A percentile compares a stretch with the other conserved stretches of the same genome.
phyloP scores from a whole-genome alignment of 2,113 vertebrate species.

The Coptodon bakossiorum region DNA sequence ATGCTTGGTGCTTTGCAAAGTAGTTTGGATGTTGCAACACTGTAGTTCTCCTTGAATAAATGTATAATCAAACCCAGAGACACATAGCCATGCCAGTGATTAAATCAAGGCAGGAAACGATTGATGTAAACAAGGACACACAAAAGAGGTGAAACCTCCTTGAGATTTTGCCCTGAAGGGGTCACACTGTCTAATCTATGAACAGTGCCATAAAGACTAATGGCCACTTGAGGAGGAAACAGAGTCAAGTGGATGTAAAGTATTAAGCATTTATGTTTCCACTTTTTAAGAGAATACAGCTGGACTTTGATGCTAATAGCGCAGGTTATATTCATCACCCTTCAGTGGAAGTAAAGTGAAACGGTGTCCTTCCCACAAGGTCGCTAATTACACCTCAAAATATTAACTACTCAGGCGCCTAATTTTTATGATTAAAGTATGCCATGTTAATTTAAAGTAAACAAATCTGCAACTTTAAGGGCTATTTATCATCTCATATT shows the following conservation, averaged over 20 bases:
- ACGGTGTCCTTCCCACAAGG: neutral
- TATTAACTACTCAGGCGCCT: neutral
- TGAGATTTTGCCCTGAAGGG: neutral
- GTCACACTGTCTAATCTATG: neutral
- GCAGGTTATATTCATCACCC: neutral
- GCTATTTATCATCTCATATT: neutral
- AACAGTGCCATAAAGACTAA: neutral
- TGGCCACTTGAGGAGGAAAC: neutral
- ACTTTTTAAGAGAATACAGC: neutral
- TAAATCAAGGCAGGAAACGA: neutral
- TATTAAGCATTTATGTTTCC: neutral
- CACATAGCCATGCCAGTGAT: neutral
- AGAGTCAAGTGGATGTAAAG: neutral
- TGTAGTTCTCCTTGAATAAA: neutral
- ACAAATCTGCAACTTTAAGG: neutral
- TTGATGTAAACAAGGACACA: conserved; percentile 9
- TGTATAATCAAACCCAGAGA: neutral
- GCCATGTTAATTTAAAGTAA: neutral
- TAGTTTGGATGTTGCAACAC: neutral
- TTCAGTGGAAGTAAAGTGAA: neutral
- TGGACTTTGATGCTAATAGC: neutral
- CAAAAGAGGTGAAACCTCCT: neutral
- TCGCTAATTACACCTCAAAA: neutral
- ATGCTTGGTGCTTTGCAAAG: neutral
- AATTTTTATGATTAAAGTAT: neutral